Evolutionary conservation across 2,797 vertebrate species (phyloP).

Genomic region (Petrocephalus schoutedeni): DNA sequence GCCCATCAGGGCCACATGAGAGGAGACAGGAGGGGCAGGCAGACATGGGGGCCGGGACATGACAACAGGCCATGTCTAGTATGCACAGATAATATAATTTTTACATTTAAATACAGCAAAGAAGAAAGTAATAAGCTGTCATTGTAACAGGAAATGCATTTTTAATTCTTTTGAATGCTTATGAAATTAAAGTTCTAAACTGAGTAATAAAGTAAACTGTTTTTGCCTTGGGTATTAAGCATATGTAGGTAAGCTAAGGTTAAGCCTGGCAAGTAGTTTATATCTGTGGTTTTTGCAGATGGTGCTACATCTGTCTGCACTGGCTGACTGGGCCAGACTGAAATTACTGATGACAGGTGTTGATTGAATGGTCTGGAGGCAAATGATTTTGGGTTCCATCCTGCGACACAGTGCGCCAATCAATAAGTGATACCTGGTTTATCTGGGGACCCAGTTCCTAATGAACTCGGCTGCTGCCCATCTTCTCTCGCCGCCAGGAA

Average conservation of each 20-base stretch:
- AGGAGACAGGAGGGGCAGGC: no score
- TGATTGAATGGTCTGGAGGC: not conserved
- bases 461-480: not conserved
- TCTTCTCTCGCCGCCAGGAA: not conserved
- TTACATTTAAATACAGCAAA: not conserved
- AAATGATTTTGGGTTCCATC: not conserved
- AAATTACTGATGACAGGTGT: not conserved
- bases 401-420: not conserved
- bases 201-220: not conserved
- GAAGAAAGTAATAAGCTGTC: not conserved
- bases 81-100: not conserved
- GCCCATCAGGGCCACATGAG: no score
- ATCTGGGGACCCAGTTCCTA: not conserved
- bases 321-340: not conserved
- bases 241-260: not conserved
- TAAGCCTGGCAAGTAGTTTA: not conserved
- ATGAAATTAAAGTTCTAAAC: not conserved
- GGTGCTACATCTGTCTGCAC: not conserved
- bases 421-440: not conserved
- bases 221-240: not conserved
- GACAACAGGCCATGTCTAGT: not conserved
- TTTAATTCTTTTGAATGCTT: not conserved
- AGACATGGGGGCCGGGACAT: no score
- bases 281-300: not conserved
- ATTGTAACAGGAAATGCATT: not conserved